Evolutionary conservation across 1,140 invertebrate genomes (phyloP).

Genomic region (Camponotus pennsylvanicus): DNA sequence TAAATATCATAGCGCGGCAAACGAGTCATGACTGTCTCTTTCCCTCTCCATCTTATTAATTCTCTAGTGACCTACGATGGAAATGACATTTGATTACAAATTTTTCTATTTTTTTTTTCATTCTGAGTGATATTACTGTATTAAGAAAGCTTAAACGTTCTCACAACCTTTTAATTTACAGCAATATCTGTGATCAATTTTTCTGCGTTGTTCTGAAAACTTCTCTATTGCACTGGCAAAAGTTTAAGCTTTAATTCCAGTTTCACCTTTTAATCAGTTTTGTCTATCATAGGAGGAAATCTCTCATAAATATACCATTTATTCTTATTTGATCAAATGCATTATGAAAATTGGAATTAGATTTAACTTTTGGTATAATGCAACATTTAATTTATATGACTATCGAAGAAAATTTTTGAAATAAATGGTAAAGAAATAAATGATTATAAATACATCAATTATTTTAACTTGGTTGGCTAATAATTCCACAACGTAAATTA

Average conservation of each 20-base stretch:
- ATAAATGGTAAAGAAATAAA: neutral
- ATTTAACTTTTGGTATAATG: conserved; percentile 11
- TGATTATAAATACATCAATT: neutral
- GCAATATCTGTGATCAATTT: conserved; percentile 3
- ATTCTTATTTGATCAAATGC: neutral
- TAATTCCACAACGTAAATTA: neutral
- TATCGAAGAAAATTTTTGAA: neutral
- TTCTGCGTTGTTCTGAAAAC: neutral
- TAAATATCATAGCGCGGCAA: conserved; percentile 12
- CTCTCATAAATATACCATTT: neutral
- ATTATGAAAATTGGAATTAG: neutral
- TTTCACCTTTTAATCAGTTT: neutral
- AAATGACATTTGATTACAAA: conserved; percentile 41
- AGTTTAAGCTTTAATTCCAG: neutral
- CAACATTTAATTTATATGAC: neutral
- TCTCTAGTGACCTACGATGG: conserved; percentile 4
- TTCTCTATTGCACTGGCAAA: neutral
- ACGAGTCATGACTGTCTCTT: neutral
- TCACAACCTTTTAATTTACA: conserved; percentile 12
- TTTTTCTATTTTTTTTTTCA: neutral
- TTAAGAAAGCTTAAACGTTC: neutral
- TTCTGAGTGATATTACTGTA: neutral
- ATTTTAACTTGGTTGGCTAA: conserved; percentile 1
- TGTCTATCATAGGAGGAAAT: neutral
- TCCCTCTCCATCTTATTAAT: neutral